These are phyloP conservation scores for Norana najaformis DNA, from an alignment of 2,888 invertebrate genomes.

Conservation along the genomic window DNA sequence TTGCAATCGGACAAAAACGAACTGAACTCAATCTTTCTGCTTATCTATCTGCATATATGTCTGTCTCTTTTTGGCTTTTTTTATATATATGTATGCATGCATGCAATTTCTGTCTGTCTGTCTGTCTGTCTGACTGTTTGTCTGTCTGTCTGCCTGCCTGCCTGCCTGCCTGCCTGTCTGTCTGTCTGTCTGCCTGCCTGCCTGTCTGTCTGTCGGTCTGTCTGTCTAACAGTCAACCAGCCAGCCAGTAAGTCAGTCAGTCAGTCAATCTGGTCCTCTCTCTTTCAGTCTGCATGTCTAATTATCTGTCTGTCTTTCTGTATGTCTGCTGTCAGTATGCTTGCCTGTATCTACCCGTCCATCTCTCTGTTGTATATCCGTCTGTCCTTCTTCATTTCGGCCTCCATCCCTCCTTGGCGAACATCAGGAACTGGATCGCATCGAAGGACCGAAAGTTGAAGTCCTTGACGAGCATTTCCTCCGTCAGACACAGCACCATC, in stretches of 20 bases:
- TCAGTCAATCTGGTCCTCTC: no score
- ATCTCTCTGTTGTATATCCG: background rate
- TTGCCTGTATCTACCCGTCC: background rate
- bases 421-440: background rate
- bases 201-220: background rate
- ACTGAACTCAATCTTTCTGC: no score
- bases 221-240: background rate
- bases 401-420: conserved; percentile 18
- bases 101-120: background rate
- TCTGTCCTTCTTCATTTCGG: background rate
- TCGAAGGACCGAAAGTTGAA: conserved; percentile 23
- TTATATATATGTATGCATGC: no score
- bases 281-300: no score
- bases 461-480: conserved; percentile 14
- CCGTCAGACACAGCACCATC: conserved; percentile 9
- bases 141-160: background rate
- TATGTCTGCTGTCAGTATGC: background rate
- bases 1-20: no score
- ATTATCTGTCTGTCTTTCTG: background rate
- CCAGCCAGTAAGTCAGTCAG: no score
- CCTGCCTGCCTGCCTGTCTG: background rate
- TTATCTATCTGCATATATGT: no score
- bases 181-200: background rate
- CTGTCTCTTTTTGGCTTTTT: no score
- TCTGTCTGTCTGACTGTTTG: background rate